A percentile compares a stretch with the other conserved stretches of the same genome.
Conservation (phyloP, 2,113 vertebrate genomes). For the Hoplias malabaricus region DNA sequence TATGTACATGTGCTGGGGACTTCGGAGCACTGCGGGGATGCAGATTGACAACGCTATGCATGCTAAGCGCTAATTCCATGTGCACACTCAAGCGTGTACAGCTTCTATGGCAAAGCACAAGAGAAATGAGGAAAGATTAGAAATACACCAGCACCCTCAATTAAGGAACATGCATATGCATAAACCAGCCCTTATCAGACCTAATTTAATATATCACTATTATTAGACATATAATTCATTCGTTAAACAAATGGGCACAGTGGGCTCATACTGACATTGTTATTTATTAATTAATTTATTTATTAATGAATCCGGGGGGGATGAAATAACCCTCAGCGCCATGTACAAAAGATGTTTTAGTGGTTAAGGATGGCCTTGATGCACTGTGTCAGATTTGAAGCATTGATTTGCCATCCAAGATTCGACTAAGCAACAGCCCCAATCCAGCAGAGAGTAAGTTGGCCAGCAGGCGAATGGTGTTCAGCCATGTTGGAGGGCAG, state of each 20-base stretch:
- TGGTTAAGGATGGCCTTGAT: not conserved
- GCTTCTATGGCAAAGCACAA: not conserved
- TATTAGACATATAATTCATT: not conserved
- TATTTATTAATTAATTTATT: not conserved
- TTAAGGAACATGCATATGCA: not conserved
- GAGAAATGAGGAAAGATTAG: not conserved
- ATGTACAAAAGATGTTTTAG: not conserved
- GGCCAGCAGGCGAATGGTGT: too few relatives aligned
- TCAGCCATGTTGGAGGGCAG: not conserved
- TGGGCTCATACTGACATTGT: not conserved
- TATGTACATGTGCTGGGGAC: conserved; percentile 2
- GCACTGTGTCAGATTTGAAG: not conserved
- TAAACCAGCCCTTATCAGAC: not conserved
- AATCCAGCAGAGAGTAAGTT: not conserved
- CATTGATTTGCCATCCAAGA: not conserved
- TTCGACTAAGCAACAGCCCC: too few relatives aligned
- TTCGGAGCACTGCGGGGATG: not conserved
- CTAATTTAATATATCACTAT: not conserved
- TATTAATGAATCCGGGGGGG: not conserved
- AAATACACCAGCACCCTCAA: not conserved
- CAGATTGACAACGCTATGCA: not conserved
- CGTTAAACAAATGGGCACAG: not conserved
- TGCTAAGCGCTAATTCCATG: not conserved
- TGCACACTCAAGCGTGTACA: not conserved
- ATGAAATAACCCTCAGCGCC: not conserved